phyloP scores from a whole-genome alignment of 35 echinoderm and acorn worm species.

The Hemicentrotus pulcherrimus region DNA sequence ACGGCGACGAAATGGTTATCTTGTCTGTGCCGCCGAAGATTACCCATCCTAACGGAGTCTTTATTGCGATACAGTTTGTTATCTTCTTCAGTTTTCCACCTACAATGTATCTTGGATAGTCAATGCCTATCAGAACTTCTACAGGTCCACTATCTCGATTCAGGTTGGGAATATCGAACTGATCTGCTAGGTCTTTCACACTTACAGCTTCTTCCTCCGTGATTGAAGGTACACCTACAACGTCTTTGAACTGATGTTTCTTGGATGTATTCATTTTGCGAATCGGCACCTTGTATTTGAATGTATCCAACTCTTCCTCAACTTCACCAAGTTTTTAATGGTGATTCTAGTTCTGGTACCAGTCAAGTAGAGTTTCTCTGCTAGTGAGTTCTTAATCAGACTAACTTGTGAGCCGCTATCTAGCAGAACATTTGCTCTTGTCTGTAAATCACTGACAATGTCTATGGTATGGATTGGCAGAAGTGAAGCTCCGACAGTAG shows the following conservation, averaged over 20 bases:
- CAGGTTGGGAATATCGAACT: no score
- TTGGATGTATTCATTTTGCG: neutral
- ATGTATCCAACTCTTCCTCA: constrained; percentile 71
- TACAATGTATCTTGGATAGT: constrained; percentile 56
- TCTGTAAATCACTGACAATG: neutral
- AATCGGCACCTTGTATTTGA: constrained; percentile 54
- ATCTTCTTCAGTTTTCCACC: constrained; percentile 50
- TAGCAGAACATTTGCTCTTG: constrained; percentile 38
- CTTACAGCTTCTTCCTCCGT: constrained; percentile 57
- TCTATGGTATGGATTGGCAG: neutral
- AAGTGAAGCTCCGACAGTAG: neutral
- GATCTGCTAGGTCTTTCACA: constrained; percentile 30
- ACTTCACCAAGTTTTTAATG: constrained; percentile 78
- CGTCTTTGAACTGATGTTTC: constrained; percentile 6
- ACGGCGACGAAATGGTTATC: no score
- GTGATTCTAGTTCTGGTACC: constrained; percentile 57
- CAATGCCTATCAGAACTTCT: constrained; percentile 76
- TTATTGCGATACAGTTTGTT: constrained; percentile 53
- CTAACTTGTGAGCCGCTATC: constrained; percentile 72
- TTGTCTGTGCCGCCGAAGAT: constrained; percentile 33
- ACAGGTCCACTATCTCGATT: no score
- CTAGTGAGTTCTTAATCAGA: constrained; percentile 65
- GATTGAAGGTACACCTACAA: constrained; percentile 61
- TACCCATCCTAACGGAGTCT: constrained; percentile 75
- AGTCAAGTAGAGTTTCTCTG: constrained; percentile 59